A percentile compares a stretch with the other conserved stretches of the same genome.
Evolutionary conservation across 1,140 invertebrate species (phyloP).

Genomic region (Diuraphis noxia): DNA sequence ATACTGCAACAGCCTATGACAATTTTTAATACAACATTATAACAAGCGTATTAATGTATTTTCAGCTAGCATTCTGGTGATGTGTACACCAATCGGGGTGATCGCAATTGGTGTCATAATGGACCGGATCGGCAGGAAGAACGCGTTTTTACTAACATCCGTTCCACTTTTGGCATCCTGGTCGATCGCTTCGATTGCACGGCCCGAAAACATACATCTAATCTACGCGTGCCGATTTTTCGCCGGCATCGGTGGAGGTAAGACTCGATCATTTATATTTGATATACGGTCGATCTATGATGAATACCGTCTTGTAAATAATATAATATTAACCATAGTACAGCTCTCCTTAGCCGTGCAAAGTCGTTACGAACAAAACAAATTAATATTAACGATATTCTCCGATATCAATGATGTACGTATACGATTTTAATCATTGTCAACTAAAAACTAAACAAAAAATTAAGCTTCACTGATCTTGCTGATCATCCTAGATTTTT

Average conservation of each 20-base stretch:
- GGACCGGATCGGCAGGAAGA: slow-evolving; percentile 69
- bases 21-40: not conserved
- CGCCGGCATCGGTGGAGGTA: slow-evolving; percentile 63
- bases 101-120: slow-evolving; percentile 65
- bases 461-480: too few species aligned
- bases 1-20: not conserved
- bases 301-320: not conserved
- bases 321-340: not conserved
- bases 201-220: slow-evolving; percentile 41
- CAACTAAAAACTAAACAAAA: too few species aligned
- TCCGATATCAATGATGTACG: too few species aligned
- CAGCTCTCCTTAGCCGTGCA: not conserved
- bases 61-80: slow-evolving; percentile 65
- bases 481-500: too few species aligned
- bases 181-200: slow-evolving; percentile 60
- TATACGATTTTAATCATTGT: too few species aligned
- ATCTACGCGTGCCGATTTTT: slow-evolving; percentile 63
- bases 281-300: not conserved
- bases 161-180: slow-evolving; percentile 67
- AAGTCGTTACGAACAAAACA: not conserved
- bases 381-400: not conserved
- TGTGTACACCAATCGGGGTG: slow-evolving; percentile 64
- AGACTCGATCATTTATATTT: not conserved
- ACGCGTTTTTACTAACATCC: slow-evolving; percentile 63
- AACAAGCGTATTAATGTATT: not conserved